Percentiles rank a stretch among this genome's conserved stretches.
phyloP scores from a whole-genome alignment of 2,113 vertebrate genomes.

The Platichthys stellatus region DNA sequence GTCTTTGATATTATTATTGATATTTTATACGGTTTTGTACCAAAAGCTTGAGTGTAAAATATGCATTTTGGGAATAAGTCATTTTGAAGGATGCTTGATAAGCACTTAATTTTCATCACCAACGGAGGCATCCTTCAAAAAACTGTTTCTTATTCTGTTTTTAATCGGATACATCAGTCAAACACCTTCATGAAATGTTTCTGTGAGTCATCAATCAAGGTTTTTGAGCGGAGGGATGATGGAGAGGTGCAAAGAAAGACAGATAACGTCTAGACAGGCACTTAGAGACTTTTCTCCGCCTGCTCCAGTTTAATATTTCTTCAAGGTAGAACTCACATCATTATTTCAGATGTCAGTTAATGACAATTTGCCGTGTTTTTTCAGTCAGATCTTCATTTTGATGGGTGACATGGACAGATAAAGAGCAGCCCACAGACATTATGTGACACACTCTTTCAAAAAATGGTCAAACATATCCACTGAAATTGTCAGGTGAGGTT shows the following conservation, averaged over 20 bases:
- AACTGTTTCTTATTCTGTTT: constrained; percentile 37
- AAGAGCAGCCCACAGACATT: not conserved
- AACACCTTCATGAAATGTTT: constrained; percentile 10
- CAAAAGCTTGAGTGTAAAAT: too few species aligned
- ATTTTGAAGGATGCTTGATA: not conserved
- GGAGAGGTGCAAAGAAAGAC: constrained; percentile 23
- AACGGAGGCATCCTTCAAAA: not conserved
- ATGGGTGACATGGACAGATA: not conserved
- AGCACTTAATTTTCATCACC: not conserved
- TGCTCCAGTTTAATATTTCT: constrained; percentile 25
- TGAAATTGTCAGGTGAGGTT: not conserved
- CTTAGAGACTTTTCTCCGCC: not conserved
- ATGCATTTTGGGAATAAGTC: not conserved
- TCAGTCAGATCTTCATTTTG: not conserved
- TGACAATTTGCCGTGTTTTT: not conserved
- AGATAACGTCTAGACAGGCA: constrained; percentile 14
- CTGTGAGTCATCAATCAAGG: constrained; percentile 11
- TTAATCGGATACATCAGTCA: constrained; percentile 42
- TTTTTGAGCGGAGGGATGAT: constrained; percentile 23
- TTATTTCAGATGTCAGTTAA: not conserved
- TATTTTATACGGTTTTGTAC: not conserved
- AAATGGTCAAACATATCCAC: not conserved
- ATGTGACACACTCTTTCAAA: not conserved
- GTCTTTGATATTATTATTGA: not conserved
- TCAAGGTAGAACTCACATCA: not conserved